phyloP scores from a whole-genome alignment of 2,888 invertebrate genomes.

The Herminia tarsipennalis region DNA sequence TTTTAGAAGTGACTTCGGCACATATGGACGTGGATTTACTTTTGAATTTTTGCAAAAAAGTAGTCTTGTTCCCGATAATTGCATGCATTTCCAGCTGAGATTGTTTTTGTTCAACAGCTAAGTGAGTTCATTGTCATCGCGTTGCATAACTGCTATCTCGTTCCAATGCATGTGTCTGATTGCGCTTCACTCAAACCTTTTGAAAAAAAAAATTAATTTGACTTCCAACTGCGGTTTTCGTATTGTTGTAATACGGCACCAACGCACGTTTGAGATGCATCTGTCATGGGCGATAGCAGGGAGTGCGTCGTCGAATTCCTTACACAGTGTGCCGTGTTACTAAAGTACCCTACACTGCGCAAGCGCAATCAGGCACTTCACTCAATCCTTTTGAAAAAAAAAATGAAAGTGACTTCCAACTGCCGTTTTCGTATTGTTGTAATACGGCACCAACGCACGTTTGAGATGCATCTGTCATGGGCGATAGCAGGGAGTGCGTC shows the following conservation, averaged over 20 bases:
- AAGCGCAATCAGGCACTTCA: too few relatives aligned
- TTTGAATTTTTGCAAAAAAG: slow-evolving; percentile 12
- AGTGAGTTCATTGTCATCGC: background rate
- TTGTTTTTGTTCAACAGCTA: slow-evolving; percentile 4
- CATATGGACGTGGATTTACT: slow-evolving; percentile 1
- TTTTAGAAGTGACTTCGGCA: slow-evolving; percentile 6
- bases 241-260: slow-evolving; percentile 20
- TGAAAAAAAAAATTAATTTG: background rate
- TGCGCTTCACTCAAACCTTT: background rate
- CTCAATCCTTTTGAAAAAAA: too few relatives aligned
- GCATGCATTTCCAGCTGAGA: background rate
- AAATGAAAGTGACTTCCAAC: slow-evolving; percentile 3
- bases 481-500: slow-evolving; percentile 1
- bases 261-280: slow-evolving; percentile 12
- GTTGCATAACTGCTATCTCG: slow-evolving; percentile 5
- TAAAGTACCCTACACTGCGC: too few relatives aligned
- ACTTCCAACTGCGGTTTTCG: slow-evolving; percentile 1
- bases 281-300: slow-evolving; percentile 8
- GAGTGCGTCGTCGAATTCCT: background rate
- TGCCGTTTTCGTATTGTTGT: slow-evolving; percentile 7
- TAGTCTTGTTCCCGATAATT: background rate
- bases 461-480: slow-evolving; percentile 15
- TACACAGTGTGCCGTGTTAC: too few relatives aligned
- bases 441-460: slow-evolving; percentile 16
- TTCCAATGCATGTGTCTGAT: slow-evolving; percentile 1